Percentiles rank a stretch among this genome's conserved stretches.
Conservation (phyloP, 1,140 invertebrate genomes). For the Catajapyx aquilonaris region DNA sequence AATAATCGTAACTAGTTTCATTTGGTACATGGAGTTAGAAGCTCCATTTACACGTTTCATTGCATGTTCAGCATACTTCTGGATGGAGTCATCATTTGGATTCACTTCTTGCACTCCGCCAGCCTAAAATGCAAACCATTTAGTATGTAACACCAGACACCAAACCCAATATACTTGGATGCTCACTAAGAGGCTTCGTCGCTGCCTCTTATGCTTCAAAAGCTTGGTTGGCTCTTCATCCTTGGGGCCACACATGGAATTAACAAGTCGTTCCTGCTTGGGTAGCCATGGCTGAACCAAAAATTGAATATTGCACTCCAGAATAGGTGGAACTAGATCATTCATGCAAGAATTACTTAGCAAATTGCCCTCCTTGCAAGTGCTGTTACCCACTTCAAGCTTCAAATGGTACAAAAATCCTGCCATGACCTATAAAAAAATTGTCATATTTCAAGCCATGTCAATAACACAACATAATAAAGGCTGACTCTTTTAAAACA, state of each 20-base stretch:
- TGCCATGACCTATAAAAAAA: conserved; percentile 15
- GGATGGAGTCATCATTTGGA: conserved; percentile 17
- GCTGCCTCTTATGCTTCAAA: no score
- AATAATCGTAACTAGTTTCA: conserved; percentile 14
- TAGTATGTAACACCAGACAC: no score
- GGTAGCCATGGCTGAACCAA: conserved; percentile 10
- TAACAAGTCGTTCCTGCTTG: conserved; percentile 1
- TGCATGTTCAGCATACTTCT: conserved; percentile 14
- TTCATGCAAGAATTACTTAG: conserved; percentile 6
- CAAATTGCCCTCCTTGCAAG: conserved; percentile 11
- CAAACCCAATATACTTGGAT: no score
- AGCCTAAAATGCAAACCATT: no score
- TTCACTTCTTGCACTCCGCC: conserved; percentile 10
- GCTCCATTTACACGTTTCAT: conserved; percentile 1
- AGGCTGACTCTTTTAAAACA: no score
- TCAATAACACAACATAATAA: no score
- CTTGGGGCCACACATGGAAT: background rate
- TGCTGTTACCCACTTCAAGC: conserved; percentile 12
- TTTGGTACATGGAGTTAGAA: conserved; percentile 7
- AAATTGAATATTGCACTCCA: conserved; percentile 7
- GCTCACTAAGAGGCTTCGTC: no score
- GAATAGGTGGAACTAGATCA: conserved; percentile 1
- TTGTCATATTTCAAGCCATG: no score
- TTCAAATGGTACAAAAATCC: conserved; percentile 18
- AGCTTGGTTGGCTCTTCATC: conserved; percentile 5